phyloP scores from a whole-genome alignment of 2,113 vertebrate genomes.

The Malurus melanocephalus region DNA sequence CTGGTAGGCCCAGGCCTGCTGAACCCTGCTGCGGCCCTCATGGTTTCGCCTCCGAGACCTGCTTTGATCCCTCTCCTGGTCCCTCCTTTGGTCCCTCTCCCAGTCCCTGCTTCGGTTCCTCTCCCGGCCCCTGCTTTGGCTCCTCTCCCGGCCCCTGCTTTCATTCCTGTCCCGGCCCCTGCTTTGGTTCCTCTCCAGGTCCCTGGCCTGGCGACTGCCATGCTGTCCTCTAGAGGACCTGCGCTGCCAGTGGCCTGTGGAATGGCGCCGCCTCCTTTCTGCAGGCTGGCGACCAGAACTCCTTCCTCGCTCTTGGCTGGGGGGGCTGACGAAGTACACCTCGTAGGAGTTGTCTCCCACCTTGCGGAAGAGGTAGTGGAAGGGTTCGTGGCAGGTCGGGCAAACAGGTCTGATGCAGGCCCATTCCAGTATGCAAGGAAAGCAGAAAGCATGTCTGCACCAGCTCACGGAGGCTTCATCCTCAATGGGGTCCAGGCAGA shows the following conservation, averaged over 20 bases:
- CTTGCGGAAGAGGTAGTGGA: neutral
- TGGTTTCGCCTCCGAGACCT: rapidly evolving
- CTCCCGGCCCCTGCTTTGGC: neutral
- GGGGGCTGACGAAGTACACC: neutral
- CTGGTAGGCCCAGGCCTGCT: rapidly evolving
- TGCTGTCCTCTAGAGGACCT: neutral
- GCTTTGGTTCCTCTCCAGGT: too few relatives aligned
- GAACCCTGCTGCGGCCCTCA: neutral
- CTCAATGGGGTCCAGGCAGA: neutral
- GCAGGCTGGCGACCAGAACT: rapidly evolving
- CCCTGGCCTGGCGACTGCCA: rapidly evolving
- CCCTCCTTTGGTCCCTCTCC: neutral
- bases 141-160: neutral
- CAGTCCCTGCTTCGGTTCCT: neutral
- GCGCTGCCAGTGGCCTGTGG: rapidly evolving
- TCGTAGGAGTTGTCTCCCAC: neutral
- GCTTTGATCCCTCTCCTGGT: neutral
- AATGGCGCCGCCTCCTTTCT: rapidly evolving
- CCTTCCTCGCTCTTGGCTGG: rapidly evolving
- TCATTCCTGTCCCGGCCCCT: neutral
- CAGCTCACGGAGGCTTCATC: neutral
- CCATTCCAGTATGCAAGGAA: neutral
- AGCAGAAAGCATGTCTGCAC: neutral
- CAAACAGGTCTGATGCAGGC: rapidly evolving
- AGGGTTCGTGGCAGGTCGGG: neutral